Evolutionary conservation across 2,113 vertebrate species (phyloP).

Genomic region (Serinus canaria): DNA sequence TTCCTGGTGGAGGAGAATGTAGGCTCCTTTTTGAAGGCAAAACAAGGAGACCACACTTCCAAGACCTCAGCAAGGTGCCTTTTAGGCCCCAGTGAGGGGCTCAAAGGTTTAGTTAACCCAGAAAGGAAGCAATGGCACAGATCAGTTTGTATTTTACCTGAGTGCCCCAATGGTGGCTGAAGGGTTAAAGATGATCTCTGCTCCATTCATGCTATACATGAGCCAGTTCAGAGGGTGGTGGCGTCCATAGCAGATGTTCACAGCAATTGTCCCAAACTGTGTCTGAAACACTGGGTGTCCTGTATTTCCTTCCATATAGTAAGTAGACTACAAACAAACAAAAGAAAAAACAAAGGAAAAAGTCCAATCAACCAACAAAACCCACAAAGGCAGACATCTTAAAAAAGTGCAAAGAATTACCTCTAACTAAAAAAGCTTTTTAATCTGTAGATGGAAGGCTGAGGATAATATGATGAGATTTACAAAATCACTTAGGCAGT

Average conservation of each 20-base stretch:
- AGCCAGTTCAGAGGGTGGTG: conserved; percentile 99
- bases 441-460: neutral
- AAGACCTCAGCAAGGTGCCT: neutral
- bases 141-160: conserved; percentile 75
- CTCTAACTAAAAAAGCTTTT: neutral
- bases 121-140: rapidly evolving
- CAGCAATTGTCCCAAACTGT: conserved; percentile 86
- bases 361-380: neutral
- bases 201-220: conserved; percentile 91
- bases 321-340: conserved; percentile 80
- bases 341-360: neutral
- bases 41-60: neutral
- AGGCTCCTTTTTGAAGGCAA: neutral
- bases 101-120: neutral
- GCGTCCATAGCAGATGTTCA: conserved; percentile 95
- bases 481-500: neutral
- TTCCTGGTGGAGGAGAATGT: neutral
- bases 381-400: neutral
- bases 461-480: neutral
- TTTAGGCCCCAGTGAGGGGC: neutral
- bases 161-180: conserved; percentile 90
- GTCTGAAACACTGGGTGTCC: conserved; percentile 94
- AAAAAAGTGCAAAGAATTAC: neutral
- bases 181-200: conserved; percentile 97
- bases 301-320: conserved; percentile 95